Evolutionary conservation across 2,113 vertebrate genomes (phyloP), one percentile per base, ranked within the genome.

Genomic region (Diadophis punctatus): DNA sequence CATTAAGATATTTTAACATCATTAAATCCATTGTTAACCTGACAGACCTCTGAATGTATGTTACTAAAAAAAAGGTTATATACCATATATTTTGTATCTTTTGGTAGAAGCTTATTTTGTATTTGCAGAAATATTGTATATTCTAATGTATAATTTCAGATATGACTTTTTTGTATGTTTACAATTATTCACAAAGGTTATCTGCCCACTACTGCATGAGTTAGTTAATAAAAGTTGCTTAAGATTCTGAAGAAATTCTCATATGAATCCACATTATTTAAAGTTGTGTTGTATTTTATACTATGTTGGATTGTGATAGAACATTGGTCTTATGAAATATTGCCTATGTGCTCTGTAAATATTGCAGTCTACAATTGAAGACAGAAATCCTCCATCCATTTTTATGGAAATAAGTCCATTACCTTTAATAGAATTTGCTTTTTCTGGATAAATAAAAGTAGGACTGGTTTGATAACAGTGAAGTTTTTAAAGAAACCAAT

Each of bases 401-500:
- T 52, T 52, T n/a, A 30, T 16, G 49, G 86, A 52, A 34, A 23
- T 53, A 53, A 20, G 49, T 16, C 48, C 27, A 87, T n/a, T 87
- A 14, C 25, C 25, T 30, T 87, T 16, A 86, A 20, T 34, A 52
- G 49, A 20, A n/a, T n/a, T 87, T 20, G 18, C 27, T 68, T 68
- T 68, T 86, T 86, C 46, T 86, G 25, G 20, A 30, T 86, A 51
- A 86, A 51, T 49, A 86, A 27, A 27, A 25, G 46, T 49, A 86
- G 46, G 11, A 30, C 6, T 14, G 27, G 30, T 86, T 51, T 86
- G 39, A 23, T 39, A 43, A 88, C 39, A 46, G 2, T 10, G 55
- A 92, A 16, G 10, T 14, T 91, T 63, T 93, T 94, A 92, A 94
- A 90, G 90, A 2, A 91, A 88, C 34, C 92, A 55, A 52, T 20